Conservation (phyloP, 2,888 invertebrate genomes). For the Schrankia costaestrigalis region DNA sequence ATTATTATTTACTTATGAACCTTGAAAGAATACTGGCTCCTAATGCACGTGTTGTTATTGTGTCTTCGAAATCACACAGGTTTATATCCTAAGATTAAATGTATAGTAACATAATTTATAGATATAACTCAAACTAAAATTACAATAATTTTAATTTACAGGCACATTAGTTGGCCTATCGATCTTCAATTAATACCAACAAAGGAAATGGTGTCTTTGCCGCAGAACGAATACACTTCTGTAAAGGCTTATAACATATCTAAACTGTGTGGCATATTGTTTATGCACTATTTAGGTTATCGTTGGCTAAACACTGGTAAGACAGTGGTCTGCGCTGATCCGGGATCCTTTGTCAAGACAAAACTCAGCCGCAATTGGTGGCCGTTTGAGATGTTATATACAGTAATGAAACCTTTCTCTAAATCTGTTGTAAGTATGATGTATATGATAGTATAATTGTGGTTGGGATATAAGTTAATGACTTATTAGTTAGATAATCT, state of each 20-base stretch:
- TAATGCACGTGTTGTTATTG: constrained; percentile 87
- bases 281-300: constrained; percentile 82
- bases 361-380: constrained; percentile 90
- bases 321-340: constrained; percentile 90
- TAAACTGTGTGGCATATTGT: constrained; percentile 92
- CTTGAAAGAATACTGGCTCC: constrained; percentile 84
- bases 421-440: constrained; percentile 89
- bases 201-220: constrained; percentile 84
- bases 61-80: constrained; percentile 95
- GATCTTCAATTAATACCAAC: constrained; percentile 61
- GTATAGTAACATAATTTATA: background rate
- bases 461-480: too few relatives aligned
- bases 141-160: constrained; percentile 19
- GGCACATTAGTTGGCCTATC: constrained; percentile 56
- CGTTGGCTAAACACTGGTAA: constrained; percentile 84
- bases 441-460: too few relatives aligned
- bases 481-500: too few relatives aligned
- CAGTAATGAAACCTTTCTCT: constrained; percentile 91
- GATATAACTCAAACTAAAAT: background rate
- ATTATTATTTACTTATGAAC: constrained; percentile 87
- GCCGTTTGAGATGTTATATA: constrained; percentile 88
- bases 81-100: constrained; percentile 44
- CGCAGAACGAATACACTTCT: constrained; percentile 85
- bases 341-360: constrained; percentile 94
- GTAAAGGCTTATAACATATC: constrained; percentile 94